Evolutionary conservation across 2,888 invertebrate genomes (phyloP).

Genomic region (Bhutanitis thaidina): DNA sequence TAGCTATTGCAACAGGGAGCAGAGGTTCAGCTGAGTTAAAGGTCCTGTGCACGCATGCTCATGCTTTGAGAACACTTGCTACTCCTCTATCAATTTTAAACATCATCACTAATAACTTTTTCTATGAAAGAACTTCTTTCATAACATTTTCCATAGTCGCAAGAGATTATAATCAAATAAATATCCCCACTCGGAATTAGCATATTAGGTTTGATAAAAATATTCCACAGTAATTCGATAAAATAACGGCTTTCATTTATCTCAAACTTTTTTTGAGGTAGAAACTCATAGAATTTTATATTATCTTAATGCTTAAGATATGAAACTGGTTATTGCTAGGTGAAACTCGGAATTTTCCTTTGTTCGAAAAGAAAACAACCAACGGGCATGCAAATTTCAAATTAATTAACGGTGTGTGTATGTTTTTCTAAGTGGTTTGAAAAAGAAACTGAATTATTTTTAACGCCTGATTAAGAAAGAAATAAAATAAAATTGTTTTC

Average conservation of each 20-base stretch:
- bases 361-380: conserved; percentile 18
- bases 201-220: too few species aligned
- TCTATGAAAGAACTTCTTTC: too few species aligned
- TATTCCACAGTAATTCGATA: neutral
- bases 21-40: too few species aligned
- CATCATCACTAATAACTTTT: too few species aligned
- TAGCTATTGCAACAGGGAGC: too few species aligned
- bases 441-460: conserved; percentile 12
- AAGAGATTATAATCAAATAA: too few species aligned
- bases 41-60: too few species aligned
- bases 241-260: conserved; percentile 6
- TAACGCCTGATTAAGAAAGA: neutral
- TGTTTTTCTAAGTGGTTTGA: conserved; percentile 9
- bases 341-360: conserved; percentile 15
- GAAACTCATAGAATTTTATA: conserved; percentile 12
- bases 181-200: too few species aligned
- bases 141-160: too few species aligned
- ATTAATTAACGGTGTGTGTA: conserved; percentile 17
- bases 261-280: conserved; percentile 7
- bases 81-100: too few species aligned
- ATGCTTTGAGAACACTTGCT: too few species aligned
- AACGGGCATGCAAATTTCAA: conserved; percentile 19
- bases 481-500: neutral
- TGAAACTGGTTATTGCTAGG: conserved; percentile 15
- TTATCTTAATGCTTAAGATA: conserved; percentile 21